Base-by-base conservation (phyloP, 2,888 invertebrate genomes). In the Melikaiella ostensackeni region DNA sequence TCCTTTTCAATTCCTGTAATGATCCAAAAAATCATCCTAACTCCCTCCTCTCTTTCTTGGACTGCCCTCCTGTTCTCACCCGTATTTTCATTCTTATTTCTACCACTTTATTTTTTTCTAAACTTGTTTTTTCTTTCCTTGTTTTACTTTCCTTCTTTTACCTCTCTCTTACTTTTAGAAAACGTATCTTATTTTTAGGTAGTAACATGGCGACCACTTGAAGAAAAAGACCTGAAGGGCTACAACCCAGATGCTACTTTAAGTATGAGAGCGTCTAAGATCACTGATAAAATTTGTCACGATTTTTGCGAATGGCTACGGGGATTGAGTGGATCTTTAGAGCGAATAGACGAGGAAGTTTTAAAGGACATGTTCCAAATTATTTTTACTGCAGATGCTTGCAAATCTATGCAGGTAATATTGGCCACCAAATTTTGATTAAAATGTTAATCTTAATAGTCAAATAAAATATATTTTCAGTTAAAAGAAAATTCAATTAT, bases 231-330 rank as follows among this genome's bases (percentile, higher is more conserved):
- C 55, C 79, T 90, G 57, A 82, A 86, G 76, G 90, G 87, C 35
- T 90, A 89, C 83, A 88, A 90, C 80, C 88, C 90, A 3, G 86
- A 90, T 63, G 88, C 86, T 27, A 83, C 85, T 21, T 83, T 91
- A 5, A 83, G 87, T 76, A 87, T 84, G 82, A 87, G 87, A 46
- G 88, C 89, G 7, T 83, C 87, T 8, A 86, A 86, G 73, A 80
- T 89, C 74, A 88, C 88, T 62, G 82, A 88, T 55, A 80, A 79
- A 77, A 94, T 94, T 80, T 93, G 93, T 8, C 88, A 89, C 77
- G 93, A 94, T 19, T 94, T 94, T 84, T 94, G 91, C 81, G 92
- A 93, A 0, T 94, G 94, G 94, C 92, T 93, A 90, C 90, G 91
- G 21, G 89, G 88, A 38, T 88, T 94, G 50, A 93, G 93, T 4